A percentile compares a stretch with the other conserved stretches of the same genome.
These are phyloP conservation scores for Anolis sagrei DNA, from an alignment of 2,113 vertebrate genomes.

Conservation along the genomic window DNA sequence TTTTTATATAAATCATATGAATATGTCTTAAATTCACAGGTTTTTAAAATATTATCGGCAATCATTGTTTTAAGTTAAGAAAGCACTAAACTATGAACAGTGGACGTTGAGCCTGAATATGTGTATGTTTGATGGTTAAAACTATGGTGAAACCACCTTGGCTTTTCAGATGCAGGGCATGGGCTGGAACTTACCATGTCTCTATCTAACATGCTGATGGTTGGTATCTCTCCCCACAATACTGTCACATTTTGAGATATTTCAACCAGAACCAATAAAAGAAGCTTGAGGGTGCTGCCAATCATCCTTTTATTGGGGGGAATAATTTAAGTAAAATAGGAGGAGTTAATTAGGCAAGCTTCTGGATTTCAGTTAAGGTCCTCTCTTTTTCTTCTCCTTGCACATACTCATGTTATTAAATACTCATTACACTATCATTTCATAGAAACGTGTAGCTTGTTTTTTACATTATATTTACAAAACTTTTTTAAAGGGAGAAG, in stretches of 20 bases:
- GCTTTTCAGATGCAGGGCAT: not conserved
- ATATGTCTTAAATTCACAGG: not conserved
- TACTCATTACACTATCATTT: not conserved
- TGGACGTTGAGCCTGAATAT: not conserved
- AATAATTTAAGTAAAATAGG: not conserved
- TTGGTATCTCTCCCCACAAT: not conserved
- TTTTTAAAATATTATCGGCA: not conserved
- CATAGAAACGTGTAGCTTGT: not conserved
- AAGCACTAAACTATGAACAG: not conserved
- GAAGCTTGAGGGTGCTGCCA: not conserved
- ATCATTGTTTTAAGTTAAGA: not conserved
- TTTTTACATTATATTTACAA: conserved; percentile 19
- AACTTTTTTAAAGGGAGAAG: conserved; percentile 84
- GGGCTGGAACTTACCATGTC: not conserved
- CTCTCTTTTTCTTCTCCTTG: not conserved
- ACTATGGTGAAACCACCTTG: not conserved
- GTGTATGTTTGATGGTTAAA: not conserved
- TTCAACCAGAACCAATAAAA: not conserved
- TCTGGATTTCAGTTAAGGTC: not conserved
- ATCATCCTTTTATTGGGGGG: not conserved
- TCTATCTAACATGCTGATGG: not conserved
- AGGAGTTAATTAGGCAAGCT: too few relatives aligned
- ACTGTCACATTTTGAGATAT: not conserved
- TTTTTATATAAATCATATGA: not conserved
- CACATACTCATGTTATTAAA: not conserved